Evolutionary conservation across 1,140 invertebrate genomes (phyloP), one percentile per base, ranked within the genome.

Genomic region (Pseudobourletiella spinata): DNA sequence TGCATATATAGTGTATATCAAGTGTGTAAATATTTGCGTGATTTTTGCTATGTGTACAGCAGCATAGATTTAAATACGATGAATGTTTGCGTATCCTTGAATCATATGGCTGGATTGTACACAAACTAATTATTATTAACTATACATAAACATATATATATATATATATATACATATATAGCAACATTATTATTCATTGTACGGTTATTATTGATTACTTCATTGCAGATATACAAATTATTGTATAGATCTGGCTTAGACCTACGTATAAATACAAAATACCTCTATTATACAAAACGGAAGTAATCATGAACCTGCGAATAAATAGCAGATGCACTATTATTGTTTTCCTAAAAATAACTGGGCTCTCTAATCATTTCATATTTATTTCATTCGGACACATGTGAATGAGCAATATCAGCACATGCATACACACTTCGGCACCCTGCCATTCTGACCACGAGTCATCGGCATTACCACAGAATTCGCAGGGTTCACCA

Each of bases 321-420:
- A 25, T 25, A 48, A 48, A 48, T 22, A 11, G 24, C 16, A 48
- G 46, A 48, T 48, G 46, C 46, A 48, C 46, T 48, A 48, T 48
- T n/a, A 48, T 20, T 48, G 46, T 48, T 48, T 48, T 48, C 46
- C 24, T 48, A 48, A 48, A 48, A 15, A n/a, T 11, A 48, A 11
- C n/a, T 39, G 8, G 8, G 8, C n/a, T n/a, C n/a, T 39, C 32
- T n/a, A n/a, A 39, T 39, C n/a, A 39, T n/a, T 39, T 39, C n/a
- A 39, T n/a, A 11, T 39, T 39, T 39, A 39, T 39, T 39, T 39
- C 32, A 39, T 39, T n/a, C n/a, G n/a, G n/a, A 8, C 8, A n/a
- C 32, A 39, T 11, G 32, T 39, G 8, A 39, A 11, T 39, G 32
- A 39, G 8, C 8, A 39, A 39, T 39, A 39, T 39, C 32, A 39